Evolutionary conservation across 2,113 vertebrate genomes (phyloP).

Genomic region (Eublepharis macularius): DNA sequence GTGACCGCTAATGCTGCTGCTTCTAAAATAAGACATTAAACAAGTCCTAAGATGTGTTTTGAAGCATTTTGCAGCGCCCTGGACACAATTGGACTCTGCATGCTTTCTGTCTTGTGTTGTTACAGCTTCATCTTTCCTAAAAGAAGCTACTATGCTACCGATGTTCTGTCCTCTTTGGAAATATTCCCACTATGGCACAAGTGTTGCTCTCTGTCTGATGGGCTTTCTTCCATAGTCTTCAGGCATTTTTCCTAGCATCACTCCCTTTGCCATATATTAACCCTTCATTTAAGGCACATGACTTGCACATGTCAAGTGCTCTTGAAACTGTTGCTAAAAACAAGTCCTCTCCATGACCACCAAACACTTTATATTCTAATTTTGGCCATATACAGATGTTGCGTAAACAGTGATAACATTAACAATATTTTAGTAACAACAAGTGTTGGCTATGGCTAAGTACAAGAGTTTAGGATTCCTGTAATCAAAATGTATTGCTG

Average conservation of each 20-base stretch:
- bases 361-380: conserved; percentile 73
- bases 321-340: conserved; percentile 68
- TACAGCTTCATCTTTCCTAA: neutral
- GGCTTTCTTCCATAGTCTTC: neutral
- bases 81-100: neutral
- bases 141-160: conserved; percentile 13
- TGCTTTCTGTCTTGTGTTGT: neutral
- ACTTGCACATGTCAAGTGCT: conserved; percentile 50
- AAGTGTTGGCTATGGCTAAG: conserved; percentile 65
- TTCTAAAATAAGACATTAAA: neutral
- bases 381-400: conserved; percentile 73
- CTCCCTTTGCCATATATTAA: conserved; percentile 33
- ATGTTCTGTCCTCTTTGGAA: conserved; percentile 21
- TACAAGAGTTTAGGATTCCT: conserved; percentile 74
- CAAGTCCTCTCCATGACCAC: conserved; percentile 51
- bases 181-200: conserved; percentile 4
- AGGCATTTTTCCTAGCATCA: conserved; percentile 28
- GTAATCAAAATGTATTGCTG: conserved; percentile 69
- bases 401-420: conserved; percentile 79
- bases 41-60: neutral
- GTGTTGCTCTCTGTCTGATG: neutral
- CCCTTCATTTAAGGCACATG: conserved; percentile 38
- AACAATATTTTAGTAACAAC: conserved; percentile 73
- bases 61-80: neutral
- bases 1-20: neutral